phyloP scores from a whole-genome alignment of 92 coral and sea anemone genomes.

The Epizoanthus rinbou region DNA sequence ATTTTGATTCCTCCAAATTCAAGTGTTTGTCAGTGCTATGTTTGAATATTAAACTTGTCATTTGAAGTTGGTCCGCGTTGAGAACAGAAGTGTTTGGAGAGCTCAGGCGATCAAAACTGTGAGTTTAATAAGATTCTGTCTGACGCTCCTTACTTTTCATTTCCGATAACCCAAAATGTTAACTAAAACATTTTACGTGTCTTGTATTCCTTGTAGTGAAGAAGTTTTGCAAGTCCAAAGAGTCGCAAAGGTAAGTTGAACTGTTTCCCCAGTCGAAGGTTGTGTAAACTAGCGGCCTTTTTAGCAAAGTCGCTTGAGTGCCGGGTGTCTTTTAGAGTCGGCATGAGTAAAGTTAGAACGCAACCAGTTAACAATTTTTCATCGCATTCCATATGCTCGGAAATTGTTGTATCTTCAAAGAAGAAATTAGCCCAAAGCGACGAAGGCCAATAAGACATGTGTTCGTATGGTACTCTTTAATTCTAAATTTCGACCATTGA shows the following conservation, averaged over 20 bases:
- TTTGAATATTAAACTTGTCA: neutral
- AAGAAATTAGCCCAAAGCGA: too few species aligned
- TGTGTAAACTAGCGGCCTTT: conserved; percentile 28
- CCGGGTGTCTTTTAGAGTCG: conserved; percentile 26
- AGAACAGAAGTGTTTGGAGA: conserved; percentile 20
- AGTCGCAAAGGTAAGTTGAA: conserved; percentile 38
- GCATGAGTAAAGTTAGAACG: conserved; percentile 11
- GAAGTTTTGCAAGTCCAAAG: conserved; percentile 41
- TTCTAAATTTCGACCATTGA: conserved; percentile 14
- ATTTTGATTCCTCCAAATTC: neutral
- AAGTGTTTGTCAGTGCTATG: conserved; percentile 21
- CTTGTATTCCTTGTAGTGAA: conserved; percentile 39
- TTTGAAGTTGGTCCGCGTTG: conserved; percentile 13
- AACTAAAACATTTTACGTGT: conserved; percentile 24
- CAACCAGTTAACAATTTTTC: conserved; percentile 15
- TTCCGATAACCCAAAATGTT: conserved; percentile 30
- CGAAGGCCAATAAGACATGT: too few species aligned
- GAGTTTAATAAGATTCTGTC: conserved; percentile 25
- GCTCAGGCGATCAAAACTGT: conserved; percentile 31
- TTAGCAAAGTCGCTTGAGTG: conserved; percentile 36
- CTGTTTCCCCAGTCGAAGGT: conserved; percentile 40
- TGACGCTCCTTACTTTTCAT: conserved; percentile 27
- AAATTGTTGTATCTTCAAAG: too few species aligned
- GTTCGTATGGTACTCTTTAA: neutral
- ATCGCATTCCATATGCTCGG: conserved; percentile 2